These are phyloP conservation scores for Ciconia boyciana DNA, from an alignment of 2,113 vertebrate species.

Conservation along the genomic window DNA sequence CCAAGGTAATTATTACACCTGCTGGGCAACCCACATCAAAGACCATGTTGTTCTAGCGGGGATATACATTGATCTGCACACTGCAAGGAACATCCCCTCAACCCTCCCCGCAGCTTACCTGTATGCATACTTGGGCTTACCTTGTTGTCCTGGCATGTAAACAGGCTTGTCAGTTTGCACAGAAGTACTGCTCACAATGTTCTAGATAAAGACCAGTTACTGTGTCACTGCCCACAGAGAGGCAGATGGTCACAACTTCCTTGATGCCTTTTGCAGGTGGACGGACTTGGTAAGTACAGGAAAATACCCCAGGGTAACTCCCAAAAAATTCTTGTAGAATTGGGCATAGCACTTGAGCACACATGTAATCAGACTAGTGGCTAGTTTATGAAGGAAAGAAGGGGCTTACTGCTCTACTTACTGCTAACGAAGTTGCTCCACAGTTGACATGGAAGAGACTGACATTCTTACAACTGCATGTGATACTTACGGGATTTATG, in stretches of 20 bases:
- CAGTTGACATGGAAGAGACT: not conserved
- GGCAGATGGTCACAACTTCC: not conserved
- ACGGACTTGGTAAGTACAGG: not conserved
- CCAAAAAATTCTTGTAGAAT: not conserved
- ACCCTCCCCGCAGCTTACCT: not conserved
- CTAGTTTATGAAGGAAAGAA: not conserved
- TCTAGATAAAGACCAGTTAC: constrained; percentile 23
- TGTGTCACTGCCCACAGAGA: not conserved
- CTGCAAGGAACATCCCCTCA: not conserved
- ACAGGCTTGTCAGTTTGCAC: constrained; percentile 35
- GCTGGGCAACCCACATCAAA: not conserved
- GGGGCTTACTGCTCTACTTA: not conserved
- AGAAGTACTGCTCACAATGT: not conserved
- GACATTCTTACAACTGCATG: not conserved
- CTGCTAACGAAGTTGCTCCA: not conserved
- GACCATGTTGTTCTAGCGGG: not conserved
- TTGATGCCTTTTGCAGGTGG: not conserved
- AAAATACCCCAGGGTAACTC: not conserved
- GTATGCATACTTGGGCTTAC: not conserved
- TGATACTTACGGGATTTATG: not conserved
- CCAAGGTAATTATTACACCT: not conserved
- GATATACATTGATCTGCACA: not conserved
- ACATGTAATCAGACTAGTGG: not conserved
- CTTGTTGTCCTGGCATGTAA: not conserved
- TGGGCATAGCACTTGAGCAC: not conserved